Evolutionary conservation across 2,797 vertebrate genomes (phyloP), one percentile per base, ranked within the genome.

Genomic region (Epinephelus awoara): DNA sequence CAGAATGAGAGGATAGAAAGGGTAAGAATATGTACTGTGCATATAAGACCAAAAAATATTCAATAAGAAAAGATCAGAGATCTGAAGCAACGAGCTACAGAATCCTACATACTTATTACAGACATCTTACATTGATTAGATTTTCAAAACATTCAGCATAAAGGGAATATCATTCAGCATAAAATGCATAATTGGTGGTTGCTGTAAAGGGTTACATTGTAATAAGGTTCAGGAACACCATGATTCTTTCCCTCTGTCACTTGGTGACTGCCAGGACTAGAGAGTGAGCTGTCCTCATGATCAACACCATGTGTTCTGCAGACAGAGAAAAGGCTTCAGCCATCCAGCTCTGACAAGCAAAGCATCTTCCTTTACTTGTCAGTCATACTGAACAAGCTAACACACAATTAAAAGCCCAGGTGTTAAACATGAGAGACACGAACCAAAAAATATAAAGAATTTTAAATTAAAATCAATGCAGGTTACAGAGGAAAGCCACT

Each of bases 251-350:
- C 79, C 86, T 87, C 87, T 91, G 87, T 87, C 51, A 50, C 72
- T 69, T 80, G 67, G 67, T 87, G 83, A 65, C 51, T 90, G 91
- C 84, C 87, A 90, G 84, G 56, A 79, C 80, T 83, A 56, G 75
- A 76, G 85, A 77, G 72, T 62, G 87, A 87, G 74, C 81, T 81
- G 78, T 91, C 83, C 85, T 86, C 27, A 70, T 92, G 87, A 93
- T 91, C 75, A 89, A 90, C 82, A 89, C 89, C 93, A 92, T 93
- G 91, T 92, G 91, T 87, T 91, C 63, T 66, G 79, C 62, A 85
- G 77, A 77, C 71, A 72, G 57, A 82, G 62, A 87, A 72, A 82
- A 69, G n/a, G 61, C 51, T 76, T 82, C 40, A 83, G 40, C 19
- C 59, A 75, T 72, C 40, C 70, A 81, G 40, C 11, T n/a, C 46